Evolutionary conservation across 2,113 vertebrate species (phyloP), one percentile per base, ranked within the genome.

Genomic region (Spea multiplicata): DNA sequence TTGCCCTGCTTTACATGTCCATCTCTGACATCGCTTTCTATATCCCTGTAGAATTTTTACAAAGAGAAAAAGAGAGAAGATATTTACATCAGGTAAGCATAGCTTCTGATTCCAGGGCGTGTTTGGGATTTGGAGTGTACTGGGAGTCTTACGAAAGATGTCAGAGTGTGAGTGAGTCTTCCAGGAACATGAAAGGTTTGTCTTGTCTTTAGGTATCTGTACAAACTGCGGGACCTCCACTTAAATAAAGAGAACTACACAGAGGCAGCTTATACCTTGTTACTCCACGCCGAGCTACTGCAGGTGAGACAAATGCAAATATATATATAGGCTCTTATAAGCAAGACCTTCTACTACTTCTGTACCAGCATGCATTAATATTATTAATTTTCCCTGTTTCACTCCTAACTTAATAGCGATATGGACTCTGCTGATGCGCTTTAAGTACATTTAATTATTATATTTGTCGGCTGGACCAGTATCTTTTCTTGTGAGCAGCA

Each of bases 21-120:
- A 30, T 30, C 30, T 30, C 30, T 30, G 48, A 14, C 14, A 8
- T 47, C 48, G 9, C 4, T 80, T 61, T n/a, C 10, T 17, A 81
- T 10, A 65, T 71, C 9, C 72, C 78, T 80, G 44, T 85, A 99
- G 97, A 97, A 97, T 81, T 99, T 99, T 81, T 99, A 99, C 82
- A 99, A 99, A 86, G 97, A 99, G 78, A 97, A 99, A 89, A 96
- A 98, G 82, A 88, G 97, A 76, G 96, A 99, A 78, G 97, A 99
- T 86, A 99, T 99, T 86, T 99, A 98, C 14, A 98, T 99, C 85
- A 92, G 96, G 97, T 98, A 85, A 91, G 89, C 0, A 0, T 8
- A 3, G 14, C 7, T 12, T 53, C 6, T 14, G 13, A 44, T 3
- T 1, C 10, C 3, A 17, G 45, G 5, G 5, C 17, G n/a, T 50